Evolutionary conservation across 2,888 invertebrate species (phyloP), one percentile per base, ranked within the genome.

Genomic region (Protodeltote pygarga): DNA sequence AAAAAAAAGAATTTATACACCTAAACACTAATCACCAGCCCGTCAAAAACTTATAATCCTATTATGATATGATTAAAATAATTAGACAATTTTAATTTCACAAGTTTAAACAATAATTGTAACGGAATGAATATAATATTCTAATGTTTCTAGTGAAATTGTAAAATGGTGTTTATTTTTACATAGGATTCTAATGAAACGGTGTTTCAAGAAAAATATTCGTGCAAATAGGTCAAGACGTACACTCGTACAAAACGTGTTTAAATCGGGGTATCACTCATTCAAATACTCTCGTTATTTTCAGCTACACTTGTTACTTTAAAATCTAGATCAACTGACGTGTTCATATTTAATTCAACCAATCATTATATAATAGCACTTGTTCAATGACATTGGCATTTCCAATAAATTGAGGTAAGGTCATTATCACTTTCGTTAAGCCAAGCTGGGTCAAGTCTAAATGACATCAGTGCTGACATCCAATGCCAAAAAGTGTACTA

Each of bases 161-260:
- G 11, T 20, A 21, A 33, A 15, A 13, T 5, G 5, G 29, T 15
- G 27, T 17, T 37, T 6, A 27, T 48, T 39, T 20, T n/a, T 5
- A 15, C 19, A 35, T 40, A 20, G n/a, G 15, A 29, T 23, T 19
- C 38, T 25, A 41, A n/a, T 27, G 20, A 40, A 31, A 37, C 10
- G 5, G 17, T 29, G 32, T 38, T 40, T 53, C 47, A 39, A 44
- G 17, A 54, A 60, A 35, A 51, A 39, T 15, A 48, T 40, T 16
- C 17, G 10, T 35, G 16, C 58, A 53, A 53, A 65, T 77, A 72
- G 81, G 81, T 78, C 81, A 80, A 73, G 73, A 75, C 65, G 67
- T 73, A 69, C 55, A 62, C 57, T 70, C 71, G 54, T 67, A 65
- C 62, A 71, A 69, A 61, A 67, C 59, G 41, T 48, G 61, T 73